Evolutionary conservation across 2,888 invertebrate genomes (phyloP), one percentile per base, ranked within the genome.

Genomic region (Therioaphis trifolii): DNA sequence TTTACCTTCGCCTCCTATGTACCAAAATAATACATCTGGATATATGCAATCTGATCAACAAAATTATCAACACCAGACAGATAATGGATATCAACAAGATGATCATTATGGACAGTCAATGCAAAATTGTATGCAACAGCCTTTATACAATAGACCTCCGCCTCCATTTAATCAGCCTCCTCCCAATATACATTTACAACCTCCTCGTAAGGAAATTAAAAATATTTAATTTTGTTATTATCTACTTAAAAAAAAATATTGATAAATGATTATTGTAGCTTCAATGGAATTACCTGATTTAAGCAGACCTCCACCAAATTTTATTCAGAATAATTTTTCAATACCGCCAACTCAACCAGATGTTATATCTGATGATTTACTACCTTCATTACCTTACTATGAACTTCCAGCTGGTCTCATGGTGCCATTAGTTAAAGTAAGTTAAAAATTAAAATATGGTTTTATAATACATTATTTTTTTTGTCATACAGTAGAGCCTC

Each of bases 381-480:
- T 95, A 90, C 98, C 98, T 40, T 94, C 95, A 40, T 94, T 96
- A 87, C 97, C 98, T 75, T 99, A 99, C 89, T 99, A 95, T 89
- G 98, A 99, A 88, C 91, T 99, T 86, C 99, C 99, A 2, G 98
- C 99, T 82, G 99, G 98, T 68, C 91, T 99, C 27, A 98, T 99
- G 94, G 97, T 98, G 84, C 97, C 98, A n/a, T 91, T 98, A 18
- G 95, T 99, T 85, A 95, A 94, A 91, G 94, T 95, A 89, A 89
- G 89, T 87, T 72, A 27, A 61, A 55, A 40, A 49, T 61, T 69
- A 35, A 35, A 35, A 5, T 35, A 35, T 35, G 35, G 7, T 35
- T 35, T 35, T 11, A 43, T 43, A n/a, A 40, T 52, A 55, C n/a
- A n/a, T n/a, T n/a, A n/a, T n/a, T 35, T 35, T 35, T 35, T 5